Evolutionary conservation across 2,797 vertebrate species (phyloP).

Genomic region (Tiaroga cobitis): DNA sequence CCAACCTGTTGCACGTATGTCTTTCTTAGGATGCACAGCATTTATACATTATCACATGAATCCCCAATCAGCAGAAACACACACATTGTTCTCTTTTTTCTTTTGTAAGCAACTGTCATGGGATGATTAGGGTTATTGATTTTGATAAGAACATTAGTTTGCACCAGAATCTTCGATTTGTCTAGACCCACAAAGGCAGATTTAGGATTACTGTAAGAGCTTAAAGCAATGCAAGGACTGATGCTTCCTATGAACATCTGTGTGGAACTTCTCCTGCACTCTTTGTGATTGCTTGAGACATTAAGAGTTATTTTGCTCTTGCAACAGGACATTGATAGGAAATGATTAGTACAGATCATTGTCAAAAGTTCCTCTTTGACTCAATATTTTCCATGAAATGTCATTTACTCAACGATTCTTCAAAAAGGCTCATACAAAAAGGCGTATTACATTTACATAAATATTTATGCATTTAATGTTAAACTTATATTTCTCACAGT

Average conservation of each 20-base stretch:
- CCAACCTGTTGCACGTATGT: constrained; percentile 22
- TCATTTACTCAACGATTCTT: not conserved
- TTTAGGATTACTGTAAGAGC: constrained; percentile 43
- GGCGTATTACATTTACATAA: not conserved
- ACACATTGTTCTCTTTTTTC: not conserved
- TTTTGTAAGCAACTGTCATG: constrained; percentile 2
- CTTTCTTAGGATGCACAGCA: constrained; percentile 12
- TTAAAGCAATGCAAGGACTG: constrained; percentile 28
- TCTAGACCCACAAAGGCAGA: constrained; percentile 33
- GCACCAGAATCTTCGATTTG: constrained; percentile 13
- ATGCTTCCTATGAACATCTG: constrained; percentile 37
- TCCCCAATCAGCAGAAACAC: not conserved
- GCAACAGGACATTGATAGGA: constrained; percentile 22
- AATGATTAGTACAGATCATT: constrained; percentile 9
- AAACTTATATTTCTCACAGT: not conserved
- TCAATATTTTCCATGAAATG: constrained; percentile 6
- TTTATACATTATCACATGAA: constrained; percentile 17
- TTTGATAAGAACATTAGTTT: constrained; percentile 34
- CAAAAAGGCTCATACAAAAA: not conserved
- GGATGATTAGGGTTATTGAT: constrained; percentile 45
- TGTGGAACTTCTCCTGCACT: constrained; percentile 1
- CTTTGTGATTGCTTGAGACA: not conserved
- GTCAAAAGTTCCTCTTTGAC: constrained; percentile 18
- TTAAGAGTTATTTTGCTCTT: constrained; percentile 22
- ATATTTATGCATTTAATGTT: not conserved